Base-by-base conservation (phyloP, 1,140 invertebrate genomes). In the Frieseomelitta varia region DNA sequence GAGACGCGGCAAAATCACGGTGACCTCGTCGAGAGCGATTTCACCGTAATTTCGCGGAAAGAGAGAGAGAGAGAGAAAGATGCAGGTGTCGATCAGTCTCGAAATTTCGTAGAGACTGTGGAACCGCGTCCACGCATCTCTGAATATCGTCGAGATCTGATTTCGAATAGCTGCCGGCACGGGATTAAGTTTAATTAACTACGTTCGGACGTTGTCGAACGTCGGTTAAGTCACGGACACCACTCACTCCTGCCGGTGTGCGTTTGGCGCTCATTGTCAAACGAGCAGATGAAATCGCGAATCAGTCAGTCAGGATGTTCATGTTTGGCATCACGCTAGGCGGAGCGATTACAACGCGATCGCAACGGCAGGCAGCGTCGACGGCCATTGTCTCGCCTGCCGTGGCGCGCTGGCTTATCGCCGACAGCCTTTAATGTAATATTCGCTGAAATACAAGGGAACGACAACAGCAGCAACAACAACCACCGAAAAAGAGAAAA, bases 151-250 rank as follows among this genome's bases (percentile, higher is more conserved):
- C 39, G 14, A 77, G n/a, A 39, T 78, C 27, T 4, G 53, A 67
- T 67, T 67, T 0, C 21, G 12, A 30, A 61, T 55, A 21, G 55
- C 30, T 24, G 15, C 68, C 12, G n/a, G 21, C 24, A 47, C 39
- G 17, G 51, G 39, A 11, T 19, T 47, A 80, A 30, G 24, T 79
- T 79, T 56, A 79, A 79, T 79, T 58, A 79, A 56, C 77, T 30
- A 34, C 21, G 17, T 21, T 47, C 79, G 24, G 61, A 72, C 51
- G 51, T 72, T 58, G 69, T n/a, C 51, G 68, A 39, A 39, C n/a
- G 34, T 21, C 8, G 34, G 78, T 24, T 39, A 72, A 71, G 30
- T 79, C 51, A 69, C 17, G 11, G 10, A 27, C 24, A 47, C 8
- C 55, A 47, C 8, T 10, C 55, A 47, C 8, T 10, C 8, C 39